Conservation (phyloP, 2,113 vertebrate species). For the Beaufortia kweichowensis region DNA sequence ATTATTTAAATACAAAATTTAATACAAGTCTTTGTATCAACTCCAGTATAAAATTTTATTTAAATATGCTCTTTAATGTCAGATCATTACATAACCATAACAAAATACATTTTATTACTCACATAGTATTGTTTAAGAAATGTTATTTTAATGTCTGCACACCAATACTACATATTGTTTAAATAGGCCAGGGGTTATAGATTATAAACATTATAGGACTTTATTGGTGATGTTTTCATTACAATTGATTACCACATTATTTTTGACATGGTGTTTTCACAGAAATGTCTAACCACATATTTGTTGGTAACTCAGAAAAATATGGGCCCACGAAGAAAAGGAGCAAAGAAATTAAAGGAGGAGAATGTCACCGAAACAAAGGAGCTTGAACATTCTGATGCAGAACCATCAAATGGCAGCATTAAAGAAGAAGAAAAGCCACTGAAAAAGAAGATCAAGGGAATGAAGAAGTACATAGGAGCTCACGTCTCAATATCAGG, state of each 20-base stretch:
- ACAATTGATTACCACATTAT: background rate
- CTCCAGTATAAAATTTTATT: too few species aligned
- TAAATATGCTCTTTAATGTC: background rate
- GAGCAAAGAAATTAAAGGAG: constrained; percentile 55
- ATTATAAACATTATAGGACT: background rate
- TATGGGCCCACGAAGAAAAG: constrained; percentile 65
- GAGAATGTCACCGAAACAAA: constrained; percentile 28
- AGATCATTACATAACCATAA: background rate
- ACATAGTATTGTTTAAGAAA: too few species aligned
- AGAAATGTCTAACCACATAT: background rate
- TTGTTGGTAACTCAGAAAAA: constrained; percentile 10
- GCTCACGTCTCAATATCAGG: constrained; percentile 75
- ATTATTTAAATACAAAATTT: background rate
- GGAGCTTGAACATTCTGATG: constrained; percentile 17
- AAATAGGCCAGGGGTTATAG: too few species aligned
- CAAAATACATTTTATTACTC: too few species aligned
- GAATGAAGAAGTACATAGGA: constrained; percentile 70
- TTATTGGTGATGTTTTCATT: background rate
- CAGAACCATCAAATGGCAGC: constrained; percentile 24
- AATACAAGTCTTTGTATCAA: too few species aligned
- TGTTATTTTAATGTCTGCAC: too few species aligned
- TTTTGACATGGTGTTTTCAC: background rate
- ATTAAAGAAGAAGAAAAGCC: constrained; percentile 28
- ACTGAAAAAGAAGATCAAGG: constrained; percentile 34
- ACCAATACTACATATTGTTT: too few species aligned